phyloP scores from a whole-genome alignment of 2,797 vertebrate genomes.

The Bovichtus variegatus region DNA sequence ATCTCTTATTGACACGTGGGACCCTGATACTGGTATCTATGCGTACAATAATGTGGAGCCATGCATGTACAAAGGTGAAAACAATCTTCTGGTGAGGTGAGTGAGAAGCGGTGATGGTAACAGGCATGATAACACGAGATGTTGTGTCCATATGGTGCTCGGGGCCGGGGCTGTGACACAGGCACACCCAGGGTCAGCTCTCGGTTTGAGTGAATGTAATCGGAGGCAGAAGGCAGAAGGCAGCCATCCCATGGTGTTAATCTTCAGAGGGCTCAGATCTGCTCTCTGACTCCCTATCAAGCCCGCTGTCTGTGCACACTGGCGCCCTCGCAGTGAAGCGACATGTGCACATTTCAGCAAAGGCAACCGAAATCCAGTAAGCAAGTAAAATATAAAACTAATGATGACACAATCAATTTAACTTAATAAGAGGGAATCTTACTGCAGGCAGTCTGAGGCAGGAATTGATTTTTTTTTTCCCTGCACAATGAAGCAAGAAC shows the following conservation, averaged over 20 bases:
- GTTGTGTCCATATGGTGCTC: slow-evolving; percentile 61
- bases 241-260: slow-evolving; percentile 68
- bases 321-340: slow-evolving; percentile 9
- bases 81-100: slow-evolving; percentile 33
- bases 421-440: slow-evolving; percentile 33
- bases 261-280: slow-evolving; percentile 72
- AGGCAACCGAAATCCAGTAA: slow-evolving; percentile 1
- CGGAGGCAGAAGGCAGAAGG: slow-evolving; percentile 67
- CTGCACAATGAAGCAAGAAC: slow-evolving; percentile 13
- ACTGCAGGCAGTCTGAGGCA: slow-evolving; percentile 37
- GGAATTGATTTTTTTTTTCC: slow-evolving; percentile 16
- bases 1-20: slow-evolving; percentile 14
- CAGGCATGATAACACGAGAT: slow-evolving; percentile 43
- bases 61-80: slow-evolving; percentile 42
- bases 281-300: slow-evolving; percentile 57
- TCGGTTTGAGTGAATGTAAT: slow-evolving; percentile 65
- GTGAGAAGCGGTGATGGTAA: slow-evolving; percentile 30
- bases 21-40: slow-evolving; percentile 4
- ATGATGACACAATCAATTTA: slow-evolving; percentile 38
- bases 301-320: slow-evolving; percentile 27
- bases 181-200: slow-evolving; percentile 56
- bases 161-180: slow-evolving; percentile 42
- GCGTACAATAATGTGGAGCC: slow-evolving; percentile 24
- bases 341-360: slow-evolving; percentile 19
- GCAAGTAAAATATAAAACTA: slow-evolving; percentile 20